These are phyloP conservation scores for Hirtodrosophila histrioides DNA, from an alignment of 2,888 invertebrate genomes.

Conservation along the genomic window DNA sequence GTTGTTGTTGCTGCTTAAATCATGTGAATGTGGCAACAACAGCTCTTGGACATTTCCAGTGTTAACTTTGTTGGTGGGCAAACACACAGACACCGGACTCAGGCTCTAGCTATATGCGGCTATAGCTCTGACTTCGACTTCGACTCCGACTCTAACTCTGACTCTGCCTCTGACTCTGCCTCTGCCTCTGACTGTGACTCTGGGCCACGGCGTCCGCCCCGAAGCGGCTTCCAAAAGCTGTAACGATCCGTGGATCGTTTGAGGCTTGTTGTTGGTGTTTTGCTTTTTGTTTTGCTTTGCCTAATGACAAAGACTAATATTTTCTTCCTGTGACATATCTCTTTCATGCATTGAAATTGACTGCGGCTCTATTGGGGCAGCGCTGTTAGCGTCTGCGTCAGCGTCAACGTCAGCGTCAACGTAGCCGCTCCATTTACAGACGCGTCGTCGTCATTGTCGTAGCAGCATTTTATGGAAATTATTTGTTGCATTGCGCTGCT, in stretches of 20 bases:
- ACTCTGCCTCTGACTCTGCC: not conserved
- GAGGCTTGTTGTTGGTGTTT: slow-evolving; percentile 31
- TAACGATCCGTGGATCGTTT: slow-evolving; percentile 31
- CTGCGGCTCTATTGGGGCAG: slow-evolving; percentile 34
- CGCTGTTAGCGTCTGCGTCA: slow-evolving; percentile 25
- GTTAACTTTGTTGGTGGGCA: slow-evolving; percentile 76
- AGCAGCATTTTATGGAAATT: slow-evolving; percentile 80
- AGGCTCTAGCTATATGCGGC: slow-evolving; percentile 20
- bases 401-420: slow-evolving; percentile 19
- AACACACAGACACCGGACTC: slow-evolving; percentile 35
- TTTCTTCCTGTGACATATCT: slow-evolving; percentile 84
- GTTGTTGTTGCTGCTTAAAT: slow-evolving; percentile 66
- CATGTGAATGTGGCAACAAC: slow-evolving; percentile 75
- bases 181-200: slow-evolving; percentile 23
- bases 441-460: slow-evolving; percentile 43
- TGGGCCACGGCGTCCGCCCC: slow-evolving; percentile 49
- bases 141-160: not conserved
- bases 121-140: no score
- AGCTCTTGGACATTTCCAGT: slow-evolving; percentile 69
- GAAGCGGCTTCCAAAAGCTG: slow-evolving; percentile 43
- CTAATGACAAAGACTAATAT: slow-evolving; percentile 83
- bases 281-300: slow-evolving; percentile 70
- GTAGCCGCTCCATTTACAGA: slow-evolving; percentile 59
- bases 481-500: slow-evolving; percentile 83
- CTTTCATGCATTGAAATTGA: slow-evolving; percentile 64